A percentile compares a stretch with the other conserved stretches of the same genome.
Conservation (phyloP, 2,888 invertebrate genomes). For the Sussaba pulchella region DNA sequence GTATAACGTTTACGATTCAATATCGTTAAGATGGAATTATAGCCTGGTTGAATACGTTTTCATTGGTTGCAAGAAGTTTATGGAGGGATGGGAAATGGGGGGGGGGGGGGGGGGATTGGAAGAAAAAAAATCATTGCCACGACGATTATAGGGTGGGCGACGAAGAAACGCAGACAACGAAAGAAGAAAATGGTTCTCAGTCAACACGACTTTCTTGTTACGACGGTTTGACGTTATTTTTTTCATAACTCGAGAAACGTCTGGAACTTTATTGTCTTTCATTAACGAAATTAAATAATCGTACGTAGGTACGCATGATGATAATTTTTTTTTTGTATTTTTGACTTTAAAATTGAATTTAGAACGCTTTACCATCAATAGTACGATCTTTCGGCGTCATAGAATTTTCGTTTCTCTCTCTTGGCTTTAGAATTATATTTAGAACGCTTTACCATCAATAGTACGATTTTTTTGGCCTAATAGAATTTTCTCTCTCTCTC, state of each 20-base stretch:
- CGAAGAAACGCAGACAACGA: background rate
- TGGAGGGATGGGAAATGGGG: background rate
- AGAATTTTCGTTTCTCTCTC: background rate
- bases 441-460: too few relatives aligned
- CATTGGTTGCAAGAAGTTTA: conserved; percentile 20
- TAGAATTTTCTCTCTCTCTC: too few relatives aligned
- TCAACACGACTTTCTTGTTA: conserved; percentile 1
- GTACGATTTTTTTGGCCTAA: too few relatives aligned
- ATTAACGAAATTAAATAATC: too few relatives aligned
- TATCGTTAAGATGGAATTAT: conserved; percentile 33
- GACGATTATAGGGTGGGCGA: background rate
- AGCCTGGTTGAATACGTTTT: conserved; percentile 36
- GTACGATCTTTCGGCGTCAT: background rate
- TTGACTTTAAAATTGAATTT: background rate
- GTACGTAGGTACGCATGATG: background rate
- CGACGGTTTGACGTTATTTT: background rate
- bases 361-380: too few relatives aligned
- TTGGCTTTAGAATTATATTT: too few relatives aligned
- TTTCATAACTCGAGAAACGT: background rate
- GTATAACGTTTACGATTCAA: conserved; percentile 28
- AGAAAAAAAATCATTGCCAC: conserved; percentile 8
- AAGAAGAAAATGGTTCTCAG: background rate
- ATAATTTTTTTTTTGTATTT: background rate
- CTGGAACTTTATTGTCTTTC: background rate
- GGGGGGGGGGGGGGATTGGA: too few relatives aligned